These are phyloP conservation scores for Zonotrichia albicollis DNA, from an alignment of 2,797 vertebrate species.

Conservation along the genomic window DNA sequence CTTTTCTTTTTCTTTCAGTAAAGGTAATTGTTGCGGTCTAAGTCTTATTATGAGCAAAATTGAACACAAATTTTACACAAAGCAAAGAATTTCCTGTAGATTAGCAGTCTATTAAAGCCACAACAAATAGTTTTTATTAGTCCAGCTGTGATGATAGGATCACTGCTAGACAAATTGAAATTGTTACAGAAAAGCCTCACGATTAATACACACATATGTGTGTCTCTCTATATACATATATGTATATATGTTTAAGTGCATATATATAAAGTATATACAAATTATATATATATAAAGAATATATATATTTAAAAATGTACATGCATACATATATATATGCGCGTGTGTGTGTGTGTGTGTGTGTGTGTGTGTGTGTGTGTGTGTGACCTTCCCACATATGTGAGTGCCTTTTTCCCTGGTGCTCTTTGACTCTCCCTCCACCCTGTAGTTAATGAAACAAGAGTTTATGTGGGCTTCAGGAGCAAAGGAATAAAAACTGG, in stretches of 20 bases:
- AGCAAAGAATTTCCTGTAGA: not conserved
- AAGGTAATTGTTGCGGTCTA: not conserved
- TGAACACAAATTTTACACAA: not conserved
- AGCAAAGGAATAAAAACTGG: not conserved
- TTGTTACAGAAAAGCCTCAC: not conserved
- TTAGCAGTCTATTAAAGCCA: not conserved
- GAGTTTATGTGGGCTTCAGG: not conserved
- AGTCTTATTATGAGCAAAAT: not conserved
- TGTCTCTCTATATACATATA: not conserved
- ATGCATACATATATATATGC: accelerated
- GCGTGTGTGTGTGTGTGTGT: accelerated
- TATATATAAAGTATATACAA: not conserved
- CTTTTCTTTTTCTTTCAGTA: not conserved
- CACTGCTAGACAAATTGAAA: not conserved
- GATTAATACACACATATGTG: no score
- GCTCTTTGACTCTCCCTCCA: not conserved
- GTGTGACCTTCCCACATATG: not conserved
- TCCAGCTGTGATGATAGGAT: not conserved
- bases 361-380: no score
- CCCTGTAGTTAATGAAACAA: accelerated
- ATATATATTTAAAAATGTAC: not conserved
- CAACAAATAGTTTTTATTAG: not conserved
- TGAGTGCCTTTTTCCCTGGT: accelerated
- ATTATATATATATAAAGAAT: not conserved
- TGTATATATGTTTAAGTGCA: no score